Evolutionary conservation across 2,113 vertebrate genomes (phyloP), one percentile per base, ranked within the genome.

Genomic region (Rhinoptilus africanus): DNA sequence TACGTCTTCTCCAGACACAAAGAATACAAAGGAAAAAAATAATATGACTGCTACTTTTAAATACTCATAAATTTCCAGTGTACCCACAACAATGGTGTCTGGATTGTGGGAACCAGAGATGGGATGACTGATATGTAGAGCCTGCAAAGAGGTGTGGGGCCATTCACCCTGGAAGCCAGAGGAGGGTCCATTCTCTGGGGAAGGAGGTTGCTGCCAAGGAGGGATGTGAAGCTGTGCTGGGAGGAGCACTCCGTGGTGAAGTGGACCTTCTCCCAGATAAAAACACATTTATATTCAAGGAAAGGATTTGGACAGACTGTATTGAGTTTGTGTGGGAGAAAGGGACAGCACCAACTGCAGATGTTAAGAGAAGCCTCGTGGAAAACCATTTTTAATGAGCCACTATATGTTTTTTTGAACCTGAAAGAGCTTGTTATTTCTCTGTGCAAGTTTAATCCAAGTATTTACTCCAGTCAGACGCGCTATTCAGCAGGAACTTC

Each of bases 361-460:
- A 66, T 89, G 56, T 82, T 69, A 68, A 62, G 60, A 85, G 39
- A 5, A 92, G 12, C 48, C 77, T 78, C 1, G 1, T 73, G 80
- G 34, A 82, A 93, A 90, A 73, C 9, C 7, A 10, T 17, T 91
- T 92, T 75, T 89, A 89, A 66, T 82, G 43, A 95, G 43, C 56
- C 51, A 53, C 56, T 60, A 67, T 74, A 53, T 32, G 34, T 37
- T 20, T 79, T 85, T 84, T 72, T 79, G 35, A 91, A 66, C 32
- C 66, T 79, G 54, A 85, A 85, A 87, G 69, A 79, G 35, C 60
- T 92, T 82, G 35, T 83, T 91, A 35, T 66, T 94, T 57, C 69
- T 87, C 60, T 91, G 62, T 53, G 53, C 57, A 54, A 73, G n/a
- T 69, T 77, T 66, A 85, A 89, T 76, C n/a, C 1, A 3, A 62